Percentiles rank a stretch among this genome's conserved stretches.
These are phyloP conservation scores for Lemur catta DNA, from an alignment of 2,797 vertebrate genomes.

Conservation along the genomic window DNA sequence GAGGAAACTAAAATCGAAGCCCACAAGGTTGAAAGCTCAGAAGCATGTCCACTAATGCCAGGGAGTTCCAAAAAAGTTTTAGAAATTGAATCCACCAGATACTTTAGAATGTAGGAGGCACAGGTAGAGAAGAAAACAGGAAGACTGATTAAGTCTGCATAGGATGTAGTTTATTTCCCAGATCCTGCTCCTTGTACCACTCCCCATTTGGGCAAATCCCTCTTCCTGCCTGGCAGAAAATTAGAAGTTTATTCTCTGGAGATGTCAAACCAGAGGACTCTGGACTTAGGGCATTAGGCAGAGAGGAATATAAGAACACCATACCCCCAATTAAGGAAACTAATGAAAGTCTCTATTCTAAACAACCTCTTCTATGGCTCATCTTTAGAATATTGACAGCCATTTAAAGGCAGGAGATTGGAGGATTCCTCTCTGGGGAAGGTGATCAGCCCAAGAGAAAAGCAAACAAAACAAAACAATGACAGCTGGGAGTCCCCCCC, in stretches of 20 bases:
- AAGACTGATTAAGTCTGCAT: neutral
- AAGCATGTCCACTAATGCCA: too few species aligned
- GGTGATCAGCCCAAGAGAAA: neutral
- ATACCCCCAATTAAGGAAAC: neutral
- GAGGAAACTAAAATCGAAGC: neutral
- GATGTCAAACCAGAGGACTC: neutral
- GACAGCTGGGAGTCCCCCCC: neutral
- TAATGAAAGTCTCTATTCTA: neutral
- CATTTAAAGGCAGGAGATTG: neutral
- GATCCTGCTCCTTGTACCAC: neutral
- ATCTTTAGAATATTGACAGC: neutral
- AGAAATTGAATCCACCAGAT: neutral
- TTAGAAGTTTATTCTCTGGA: neutral
- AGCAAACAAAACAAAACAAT: neutral
- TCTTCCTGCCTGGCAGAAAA: neutral
- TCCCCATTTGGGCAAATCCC: neutral
- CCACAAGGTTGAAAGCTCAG: neutral
- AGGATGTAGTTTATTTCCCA: neutral
- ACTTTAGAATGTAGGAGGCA: neutral
- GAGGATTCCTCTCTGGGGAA: neutral
- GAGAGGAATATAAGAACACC: neutral
- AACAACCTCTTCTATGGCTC: neutral
- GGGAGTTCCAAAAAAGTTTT: neutral
- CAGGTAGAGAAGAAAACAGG: neutral
- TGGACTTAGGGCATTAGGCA: neutral